phyloP scores from a whole-genome alignment of 2,888 invertebrate species.

The Muschampia plurimacula region DNA sequence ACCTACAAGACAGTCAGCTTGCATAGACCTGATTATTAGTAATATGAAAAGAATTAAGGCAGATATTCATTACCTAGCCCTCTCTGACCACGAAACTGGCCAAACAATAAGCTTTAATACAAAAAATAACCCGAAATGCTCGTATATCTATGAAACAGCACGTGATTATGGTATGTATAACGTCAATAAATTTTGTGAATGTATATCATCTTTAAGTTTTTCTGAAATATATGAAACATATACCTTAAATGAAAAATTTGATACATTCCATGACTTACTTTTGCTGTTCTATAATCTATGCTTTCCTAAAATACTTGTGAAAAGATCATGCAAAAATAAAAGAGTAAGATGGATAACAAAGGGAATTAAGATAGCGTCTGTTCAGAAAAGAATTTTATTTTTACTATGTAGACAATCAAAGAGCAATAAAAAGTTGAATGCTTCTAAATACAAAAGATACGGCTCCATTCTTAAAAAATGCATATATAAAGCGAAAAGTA shows the following conservation, averaged over 20 bases:
- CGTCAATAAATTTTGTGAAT: conserved; percentile 1
- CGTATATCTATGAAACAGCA: background rate
- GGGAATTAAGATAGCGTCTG: background rate
- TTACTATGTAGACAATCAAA: background rate
- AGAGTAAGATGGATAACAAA: background rate
- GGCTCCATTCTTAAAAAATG: background rate
- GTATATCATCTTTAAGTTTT: background rate
- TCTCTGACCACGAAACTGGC: conserved; percentile 27
- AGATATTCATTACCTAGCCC: conserved; percentile 41
- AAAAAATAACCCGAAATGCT: background rate
- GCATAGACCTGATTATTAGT: conserved; percentile 43
- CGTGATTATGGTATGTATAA: conserved; percentile 4
- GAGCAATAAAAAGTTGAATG: background rate
- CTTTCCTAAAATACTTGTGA: background rate
- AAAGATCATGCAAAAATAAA: background rate
- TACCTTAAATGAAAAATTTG: background rate
- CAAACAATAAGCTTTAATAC: conserved; percentile 5
- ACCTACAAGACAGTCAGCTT: conserved; percentile 12
- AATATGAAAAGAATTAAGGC: conserved; percentile 43
- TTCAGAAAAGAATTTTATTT: background rate
- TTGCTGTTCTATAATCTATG: conserved; percentile 4
- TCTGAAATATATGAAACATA: conserved; percentile 5
- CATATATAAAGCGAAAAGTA: background rate
- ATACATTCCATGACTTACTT: background rate
- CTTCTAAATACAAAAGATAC: background rate